Percentiles rank a stretch among this genome's conserved stretches.
Conservation (phyloP, 2,113 vertebrate species). For the Verasper variegatus region DNA sequence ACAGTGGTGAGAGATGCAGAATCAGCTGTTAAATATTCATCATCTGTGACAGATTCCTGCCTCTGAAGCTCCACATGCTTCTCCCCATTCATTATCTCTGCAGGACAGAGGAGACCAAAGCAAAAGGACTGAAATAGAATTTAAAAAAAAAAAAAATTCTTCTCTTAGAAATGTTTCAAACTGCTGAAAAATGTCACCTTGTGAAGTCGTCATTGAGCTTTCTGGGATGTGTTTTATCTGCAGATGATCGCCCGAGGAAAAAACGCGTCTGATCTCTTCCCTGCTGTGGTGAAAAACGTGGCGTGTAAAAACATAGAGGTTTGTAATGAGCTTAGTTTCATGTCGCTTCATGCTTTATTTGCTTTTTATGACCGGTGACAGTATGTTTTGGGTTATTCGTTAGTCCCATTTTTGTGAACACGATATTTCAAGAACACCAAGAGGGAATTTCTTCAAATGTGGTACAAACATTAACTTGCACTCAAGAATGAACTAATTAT, state of each 20-base stretch:
- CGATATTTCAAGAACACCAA: no score
- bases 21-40: conserved; percentile 80
- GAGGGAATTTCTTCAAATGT: no score
- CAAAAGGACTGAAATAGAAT: conserved; percentile 16
- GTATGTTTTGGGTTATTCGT: no score
- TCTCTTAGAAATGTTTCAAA: not conserved
- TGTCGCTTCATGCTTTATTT: not conserved
- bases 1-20: conserved; percentile 36
- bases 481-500: no score
- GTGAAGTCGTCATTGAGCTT: not conserved
- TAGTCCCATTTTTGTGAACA: no score
- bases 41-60: conserved; percentile 66
- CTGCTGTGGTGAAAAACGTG: conserved; percentile 97
- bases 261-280: conserved; percentile 96
- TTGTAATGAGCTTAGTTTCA: conserved; percentile 34
- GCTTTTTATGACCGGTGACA: no score
- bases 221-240: not conserved
- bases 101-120: conserved; percentile 37
- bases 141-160: not conserved
- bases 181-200: conserved; percentile 18
- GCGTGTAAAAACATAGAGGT: conserved; percentile 99
- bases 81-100: conserved; percentile 55
- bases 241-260: conserved; percentile 99
- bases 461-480: no score
- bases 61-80: conserved; percentile 52